These are phyloP conservation scores for Hylaea fasciaria DNA, from an alignment of 2,888 invertebrate genomes.

Conservation along the genomic window DNA sequence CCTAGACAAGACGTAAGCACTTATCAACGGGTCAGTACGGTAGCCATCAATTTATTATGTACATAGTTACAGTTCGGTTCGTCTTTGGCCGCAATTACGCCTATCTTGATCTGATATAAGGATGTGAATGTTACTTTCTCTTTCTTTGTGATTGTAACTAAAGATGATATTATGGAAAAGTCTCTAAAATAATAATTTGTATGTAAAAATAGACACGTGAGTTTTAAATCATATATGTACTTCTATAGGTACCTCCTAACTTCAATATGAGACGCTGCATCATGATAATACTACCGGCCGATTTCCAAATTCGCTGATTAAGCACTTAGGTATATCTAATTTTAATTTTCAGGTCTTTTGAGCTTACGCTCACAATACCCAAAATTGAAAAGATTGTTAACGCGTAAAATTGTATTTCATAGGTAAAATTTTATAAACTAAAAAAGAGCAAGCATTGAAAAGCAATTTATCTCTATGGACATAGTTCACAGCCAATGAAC, in stretches of 20 bases:
- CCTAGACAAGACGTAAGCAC: conserved; percentile 25
- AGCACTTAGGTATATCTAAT: too few relatives aligned
- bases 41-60: conserved; percentile 18
- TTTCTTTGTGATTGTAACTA: background rate
- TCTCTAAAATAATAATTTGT: too few relatives aligned
- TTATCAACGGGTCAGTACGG: conserved; percentile 38
- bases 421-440: background rate
- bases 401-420: background rate
- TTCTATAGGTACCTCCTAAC: too few relatives aligned
- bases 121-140: background rate
- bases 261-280: too few relatives aligned
- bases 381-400: too few relatives aligned
- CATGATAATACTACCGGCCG: too few relatives aligned
- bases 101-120: conserved; percentile 17
- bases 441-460: conserved; percentile 2
- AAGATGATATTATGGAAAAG: background rate
- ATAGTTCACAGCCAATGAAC: conserved; percentile 12
- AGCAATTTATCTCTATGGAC: conserved; percentile 1
- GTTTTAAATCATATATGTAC: too few relatives aligned
- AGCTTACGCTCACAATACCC: too few relatives aligned
- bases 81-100: conserved; percentile 24
- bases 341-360: too few relatives aligned
- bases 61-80: conserved; percentile 22
- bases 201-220: too few relatives aligned
- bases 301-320: too few relatives aligned